phyloP scores from a whole-genome alignment of 2,113 vertebrate genomes.

The Cyprinodon brontotheroides region DNA sequence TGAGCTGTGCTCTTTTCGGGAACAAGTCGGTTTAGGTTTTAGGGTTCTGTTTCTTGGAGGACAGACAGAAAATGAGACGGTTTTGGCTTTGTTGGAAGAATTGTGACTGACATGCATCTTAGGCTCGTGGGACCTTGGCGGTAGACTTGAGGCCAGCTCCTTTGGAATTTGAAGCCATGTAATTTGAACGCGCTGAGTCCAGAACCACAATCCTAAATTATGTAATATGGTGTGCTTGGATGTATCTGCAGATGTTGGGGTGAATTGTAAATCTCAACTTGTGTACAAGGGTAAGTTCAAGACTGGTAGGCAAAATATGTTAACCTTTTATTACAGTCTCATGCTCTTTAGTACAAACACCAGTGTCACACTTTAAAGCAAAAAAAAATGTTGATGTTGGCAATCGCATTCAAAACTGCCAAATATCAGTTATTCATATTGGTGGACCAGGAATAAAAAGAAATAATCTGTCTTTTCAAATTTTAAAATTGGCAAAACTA shows the following conservation, averaged over 20 bases:
- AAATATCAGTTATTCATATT: neutral
- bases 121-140: conserved; percentile 46
- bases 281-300: neutral
- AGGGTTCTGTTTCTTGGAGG: conserved; percentile 52
- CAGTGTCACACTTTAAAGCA: neutral
- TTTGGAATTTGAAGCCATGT: conserved; percentile 73
- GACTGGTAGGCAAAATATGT: neutral
- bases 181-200: conserved; percentile 73
- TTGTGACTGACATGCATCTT: conserved; percentile 61
- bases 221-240: conserved; percentile 68
- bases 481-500: too few relatives aligned
- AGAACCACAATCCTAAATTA: conserved; percentile 71
- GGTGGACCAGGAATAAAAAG: neutral
- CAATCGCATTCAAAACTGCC: neutral
- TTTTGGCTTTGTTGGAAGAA: conserved; percentile 44
- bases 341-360: neutral
- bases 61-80: conserved; percentile 30
- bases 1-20: neutral
- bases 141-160: conserved; percentile 39
- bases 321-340: neutral
- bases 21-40: conserved; percentile 24
- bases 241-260: conserved; percentile 24
- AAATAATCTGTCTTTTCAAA: neutral
- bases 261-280: conserved; percentile 36
- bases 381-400: neutral